A percentile compares a stretch with the other conserved stretches of the same genome.
Evolutionary conservation across 2,797 vertebrate genomes (phyloP).

Genomic region (Rhabdophis nuchalis): DNA sequence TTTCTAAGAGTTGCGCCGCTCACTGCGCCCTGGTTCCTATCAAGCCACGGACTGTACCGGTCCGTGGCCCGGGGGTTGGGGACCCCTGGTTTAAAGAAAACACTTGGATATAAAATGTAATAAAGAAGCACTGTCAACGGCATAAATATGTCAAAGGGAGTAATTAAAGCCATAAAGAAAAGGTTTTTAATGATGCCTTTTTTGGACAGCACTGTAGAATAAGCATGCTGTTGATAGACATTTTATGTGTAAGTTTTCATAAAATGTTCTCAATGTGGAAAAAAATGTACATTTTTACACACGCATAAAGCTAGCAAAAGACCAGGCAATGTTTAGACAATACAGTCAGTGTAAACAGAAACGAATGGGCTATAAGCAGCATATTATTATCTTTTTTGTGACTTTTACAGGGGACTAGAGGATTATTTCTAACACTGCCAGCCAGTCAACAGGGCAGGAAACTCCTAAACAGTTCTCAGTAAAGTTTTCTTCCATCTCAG

Average conservation of each 20-base stretch:
- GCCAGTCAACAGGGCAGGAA: neutral
- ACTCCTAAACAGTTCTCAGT: neutral
- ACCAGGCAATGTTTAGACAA: neutral
- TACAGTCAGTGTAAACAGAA: neutral
- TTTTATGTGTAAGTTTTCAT: neutral
- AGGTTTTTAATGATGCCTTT: neutral
- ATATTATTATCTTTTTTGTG: neutral
- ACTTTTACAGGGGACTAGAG: neutral
- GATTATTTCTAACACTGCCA: neutral
- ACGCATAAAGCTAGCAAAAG: neutral
- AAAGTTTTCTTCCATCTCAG: neutral
- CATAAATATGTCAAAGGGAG: neutral
- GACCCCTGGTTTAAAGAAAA: neutral
- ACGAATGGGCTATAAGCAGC: neutral
- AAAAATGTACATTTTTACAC: neutral
- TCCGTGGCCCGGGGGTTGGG: too few relatives aligned
- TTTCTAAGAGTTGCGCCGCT: too few relatives aligned
- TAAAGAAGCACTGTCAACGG: neutral
- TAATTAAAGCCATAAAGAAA: neutral
- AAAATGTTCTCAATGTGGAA: neutral
- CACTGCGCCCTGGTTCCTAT: too few relatives aligned
- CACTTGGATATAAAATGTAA: neutral
- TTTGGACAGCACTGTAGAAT: neutral
- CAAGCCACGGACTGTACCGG: too few relatives aligned
- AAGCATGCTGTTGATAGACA: neutral